phyloP scores from a whole-genome alignment of 2,888 invertebrate species.

The Eupithecia abbreviata region DNA sequence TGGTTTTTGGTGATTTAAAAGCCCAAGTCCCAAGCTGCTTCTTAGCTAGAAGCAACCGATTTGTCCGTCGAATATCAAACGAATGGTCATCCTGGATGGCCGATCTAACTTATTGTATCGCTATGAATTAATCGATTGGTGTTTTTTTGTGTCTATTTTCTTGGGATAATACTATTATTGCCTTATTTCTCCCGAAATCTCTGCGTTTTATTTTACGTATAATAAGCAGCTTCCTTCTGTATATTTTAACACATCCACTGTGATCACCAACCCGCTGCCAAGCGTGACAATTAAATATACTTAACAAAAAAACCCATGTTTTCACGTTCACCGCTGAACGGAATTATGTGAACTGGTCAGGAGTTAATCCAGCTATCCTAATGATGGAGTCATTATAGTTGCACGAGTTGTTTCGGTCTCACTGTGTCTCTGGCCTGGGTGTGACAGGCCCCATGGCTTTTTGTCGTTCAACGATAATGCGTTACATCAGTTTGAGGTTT shows the following conservation, averaged over 20 bases:
- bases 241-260: background rate
- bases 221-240: background rate
- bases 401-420: conserved; percentile 9
- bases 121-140: background rate
- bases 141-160: background rate
- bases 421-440: conserved; percentile 26
- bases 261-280: background rate
- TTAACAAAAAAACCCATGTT: too few species aligned
- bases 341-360: too few species aligned
- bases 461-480: conserved; percentile 34
- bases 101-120: background rate
- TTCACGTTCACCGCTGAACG: too few species aligned
- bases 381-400: background rate
- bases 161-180: background rate
- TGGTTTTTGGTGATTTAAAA: background rate
- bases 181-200: background rate
- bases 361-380: background rate
- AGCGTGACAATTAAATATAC: background rate
- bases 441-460: conserved; percentile 43
- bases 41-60: background rate
- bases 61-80: background rate
- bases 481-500: conserved; percentile 31
- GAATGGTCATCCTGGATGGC: background rate
- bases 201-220: background rate
- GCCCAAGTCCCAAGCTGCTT: background rate